Percentiles rank a stretch among this genome's conserved stretches.
Evolutionary conservation across 2,888 invertebrate genomes (phyloP).

Genomic region (Apamea monoglypha): DNA sequence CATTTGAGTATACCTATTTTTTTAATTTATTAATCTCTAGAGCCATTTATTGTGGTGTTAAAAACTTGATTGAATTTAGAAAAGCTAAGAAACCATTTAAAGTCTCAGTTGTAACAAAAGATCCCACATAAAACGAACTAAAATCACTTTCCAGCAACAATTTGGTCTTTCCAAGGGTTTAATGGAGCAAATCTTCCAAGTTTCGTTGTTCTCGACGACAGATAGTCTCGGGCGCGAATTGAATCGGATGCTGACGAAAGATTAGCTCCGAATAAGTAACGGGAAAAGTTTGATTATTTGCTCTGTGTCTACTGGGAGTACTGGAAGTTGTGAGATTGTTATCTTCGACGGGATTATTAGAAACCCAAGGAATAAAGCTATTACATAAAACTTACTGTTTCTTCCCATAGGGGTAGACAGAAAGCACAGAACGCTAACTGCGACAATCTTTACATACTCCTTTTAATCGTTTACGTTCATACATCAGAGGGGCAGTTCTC

Average conservation of each 20-base stretch:
- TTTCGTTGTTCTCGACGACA: conserved; percentile 62
- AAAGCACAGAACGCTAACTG: background rate
- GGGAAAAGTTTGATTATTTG: conserved; percentile 57
- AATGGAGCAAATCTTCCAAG: conserved; percentile 59
- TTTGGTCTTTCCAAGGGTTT: conserved; percentile 55
- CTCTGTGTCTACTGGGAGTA: conserved; percentile 29
- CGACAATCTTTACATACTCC: background rate
- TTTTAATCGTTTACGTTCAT: too few species aligned
- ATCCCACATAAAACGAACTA: conserved; percentile 37
- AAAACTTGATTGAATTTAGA: conserved; percentile 14
- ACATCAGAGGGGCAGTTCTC: too few species aligned
- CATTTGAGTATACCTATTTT: background rate
- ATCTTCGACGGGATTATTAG: conserved; percentile 26
- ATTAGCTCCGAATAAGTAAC: conserved; percentile 62
- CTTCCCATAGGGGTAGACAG: background rate
- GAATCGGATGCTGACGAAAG: conserved; percentile 60
- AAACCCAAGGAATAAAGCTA: background rate
- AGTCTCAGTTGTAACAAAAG: conserved; percentile 18
- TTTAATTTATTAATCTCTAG: background rate
- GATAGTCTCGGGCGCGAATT: conserved; percentile 58
- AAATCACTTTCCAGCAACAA: conserved; percentile 50
- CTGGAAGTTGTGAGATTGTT: conserved; percentile 4
- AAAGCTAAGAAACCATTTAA: conserved; percentile 10
- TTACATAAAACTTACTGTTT: background rate
- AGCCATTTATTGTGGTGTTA: background rate